Conservation (phyloP, 2,888 invertebrate species). For the Lysandra bellargus region DNA sequence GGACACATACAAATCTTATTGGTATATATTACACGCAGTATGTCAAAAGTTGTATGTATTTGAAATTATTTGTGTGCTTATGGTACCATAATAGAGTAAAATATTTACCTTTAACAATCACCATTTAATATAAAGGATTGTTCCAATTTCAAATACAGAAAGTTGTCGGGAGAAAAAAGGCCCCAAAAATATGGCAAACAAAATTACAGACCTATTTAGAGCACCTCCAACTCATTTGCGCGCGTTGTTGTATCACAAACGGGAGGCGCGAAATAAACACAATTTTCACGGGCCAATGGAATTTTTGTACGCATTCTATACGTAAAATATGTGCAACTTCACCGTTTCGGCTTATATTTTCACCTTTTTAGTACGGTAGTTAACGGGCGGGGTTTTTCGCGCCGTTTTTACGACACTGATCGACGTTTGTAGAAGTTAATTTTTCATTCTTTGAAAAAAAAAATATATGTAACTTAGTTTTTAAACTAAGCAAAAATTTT, state of each 20-base stretch:
- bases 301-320: conserved; percentile 11
- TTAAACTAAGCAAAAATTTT: too few relatives aligned
- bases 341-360: background rate
- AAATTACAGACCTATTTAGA: conserved; percentile 15
- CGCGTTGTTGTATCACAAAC: conserved; percentile 15
- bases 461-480: background rate
- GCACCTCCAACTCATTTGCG: conserved; percentile 16
- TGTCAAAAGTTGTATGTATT: too few relatives aligned
- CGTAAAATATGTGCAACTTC: background rate
- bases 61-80: too few relatives aligned
- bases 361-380: background rate
- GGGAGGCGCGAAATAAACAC: conserved; percentile 22
- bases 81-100: too few relatives aligned
- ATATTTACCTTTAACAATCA: background rate
- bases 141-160: background rate
- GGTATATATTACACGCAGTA: too few relatives aligned
- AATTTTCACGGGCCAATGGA: conserved; percentile 23
- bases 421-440: background rate
- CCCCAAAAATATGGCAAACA: background rate
- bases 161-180: background rate
- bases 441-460: background rate
- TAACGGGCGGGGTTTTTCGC: background rate
- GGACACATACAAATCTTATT: too few relatives aligned
- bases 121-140: background rate
- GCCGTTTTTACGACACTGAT: background rate